These are phyloP conservation scores for Luffia ferchaultella DNA, from an alignment of 2,888 invertebrate genomes.

Conservation along the genomic window DNA sequence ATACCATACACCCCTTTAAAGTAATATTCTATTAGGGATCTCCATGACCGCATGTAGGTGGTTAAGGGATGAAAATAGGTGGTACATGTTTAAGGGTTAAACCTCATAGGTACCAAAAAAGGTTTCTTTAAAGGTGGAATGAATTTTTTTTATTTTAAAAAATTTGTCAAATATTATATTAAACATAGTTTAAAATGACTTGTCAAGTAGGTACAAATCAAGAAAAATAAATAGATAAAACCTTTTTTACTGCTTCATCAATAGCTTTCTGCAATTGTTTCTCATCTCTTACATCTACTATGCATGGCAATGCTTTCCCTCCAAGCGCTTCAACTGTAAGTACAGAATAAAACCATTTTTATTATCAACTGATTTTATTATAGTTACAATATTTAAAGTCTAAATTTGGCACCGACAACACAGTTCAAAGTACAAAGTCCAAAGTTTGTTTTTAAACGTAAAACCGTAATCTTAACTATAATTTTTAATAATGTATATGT, in stretches of 20 bases:
- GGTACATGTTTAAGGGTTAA: too few species aligned
- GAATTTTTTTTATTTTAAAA: too few species aligned
- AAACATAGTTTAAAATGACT: too few species aligned
- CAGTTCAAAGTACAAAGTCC: conserved; percentile 18
- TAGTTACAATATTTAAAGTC: background rate
- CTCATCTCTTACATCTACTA: conserved; percentile 90
- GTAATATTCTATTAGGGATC: too few species aligned
- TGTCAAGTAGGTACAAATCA: background rate
- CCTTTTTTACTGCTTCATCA: conserved; percentile 75
- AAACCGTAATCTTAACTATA: too few species aligned
- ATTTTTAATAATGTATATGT: too few species aligned
- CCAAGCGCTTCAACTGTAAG: conserved; percentile 83
- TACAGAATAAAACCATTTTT: conserved; percentile 7
- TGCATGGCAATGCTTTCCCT: conserved; percentile 85
- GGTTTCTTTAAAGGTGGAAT: too few species aligned
- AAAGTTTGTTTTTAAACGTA: conserved; percentile 4
- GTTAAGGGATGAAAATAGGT: too few species aligned
- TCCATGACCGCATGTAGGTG: too few species aligned
- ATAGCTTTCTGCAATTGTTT: conserved; percentile 75
- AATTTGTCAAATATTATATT: too few species aligned
- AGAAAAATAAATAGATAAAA: conserved; percentile 15
- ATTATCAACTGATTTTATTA: background rate
- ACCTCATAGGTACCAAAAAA: too few species aligned
- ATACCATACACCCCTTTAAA: too few species aligned
- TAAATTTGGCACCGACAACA: background rate